Evolutionary conservation across 1,140 invertebrate species (phyloP).

Genomic region (Dryas iulia): DNA sequence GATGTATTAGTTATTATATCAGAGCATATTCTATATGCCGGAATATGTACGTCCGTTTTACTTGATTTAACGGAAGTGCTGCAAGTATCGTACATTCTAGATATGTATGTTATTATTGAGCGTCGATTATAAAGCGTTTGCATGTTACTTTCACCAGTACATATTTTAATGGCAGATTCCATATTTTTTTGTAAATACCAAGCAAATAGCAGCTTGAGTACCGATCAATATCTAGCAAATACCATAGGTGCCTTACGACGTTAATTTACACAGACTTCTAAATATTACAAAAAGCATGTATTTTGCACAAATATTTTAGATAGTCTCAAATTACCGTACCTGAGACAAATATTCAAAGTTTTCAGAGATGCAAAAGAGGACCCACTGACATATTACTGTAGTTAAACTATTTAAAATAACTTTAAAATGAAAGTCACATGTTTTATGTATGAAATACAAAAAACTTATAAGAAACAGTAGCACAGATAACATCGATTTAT

Average conservation of each 20-base stretch:
- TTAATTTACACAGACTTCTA: not conserved
- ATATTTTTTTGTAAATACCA: conserved; percentile 35
- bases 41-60: conserved; percentile 18
- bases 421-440: conserved; percentile 24
- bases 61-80: conserved; percentile 24
- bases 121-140: conserved; percentile 27
- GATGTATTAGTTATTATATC: not conserved
- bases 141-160: conserved; percentile 37
- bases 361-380: conserved; percentile 28
- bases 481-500: conserved; percentile 28
- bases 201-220: conserved; percentile 26
- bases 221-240: conserved; percentile 25
- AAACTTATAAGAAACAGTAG: conserved; percentile 35
- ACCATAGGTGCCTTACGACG: not conserved
- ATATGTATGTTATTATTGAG: conserved; percentile 27
- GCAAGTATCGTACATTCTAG: conserved; percentile 33
- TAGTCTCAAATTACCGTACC: conserved; percentile 17
- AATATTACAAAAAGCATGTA: conserved; percentile 14
- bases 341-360: conserved; percentile 19
- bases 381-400: conserved; percentile 23
- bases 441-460: conserved; percentile 20
- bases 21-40: conserved; percentile 15
- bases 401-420: conserved; percentile 23
- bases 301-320: conserved; percentile 19
- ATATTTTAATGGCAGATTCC: conserved; percentile 27